Percentiles rank a stretch among this genome's conserved stretches.
These are phyloP conservation scores for Pseudopodoces humilis DNA, from an alignment of 2,113 vertebrate genomes.

Conservation along the genomic window DNA sequence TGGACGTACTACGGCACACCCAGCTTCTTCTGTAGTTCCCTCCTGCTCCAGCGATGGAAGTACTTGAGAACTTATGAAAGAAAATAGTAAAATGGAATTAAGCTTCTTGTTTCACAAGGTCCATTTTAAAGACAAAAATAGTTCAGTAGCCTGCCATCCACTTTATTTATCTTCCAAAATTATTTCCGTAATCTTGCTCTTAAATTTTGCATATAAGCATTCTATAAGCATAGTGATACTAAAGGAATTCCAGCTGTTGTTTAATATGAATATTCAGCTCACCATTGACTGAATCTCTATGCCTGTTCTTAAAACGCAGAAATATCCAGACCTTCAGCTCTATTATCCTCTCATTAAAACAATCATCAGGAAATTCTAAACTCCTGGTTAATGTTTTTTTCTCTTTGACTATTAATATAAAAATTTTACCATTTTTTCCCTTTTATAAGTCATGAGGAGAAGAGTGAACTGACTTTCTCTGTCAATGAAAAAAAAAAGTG, in stretches of 20 bases:
- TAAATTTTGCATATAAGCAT: neutral
- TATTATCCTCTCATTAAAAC: neutral
- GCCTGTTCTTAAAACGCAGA: neutral
- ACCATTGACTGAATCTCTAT: neutral
- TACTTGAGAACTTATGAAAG: neutral
- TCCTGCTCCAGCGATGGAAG: neutral
- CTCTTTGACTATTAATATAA: neutral
- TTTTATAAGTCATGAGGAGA: neutral
- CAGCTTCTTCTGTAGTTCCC: neutral
- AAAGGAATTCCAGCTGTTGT: neutral
- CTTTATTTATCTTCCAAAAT: neutral
- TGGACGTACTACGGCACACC: rapidly evolving
- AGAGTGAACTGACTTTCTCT: neutral
- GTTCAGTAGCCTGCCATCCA: neutral
- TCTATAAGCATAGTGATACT: neutral
- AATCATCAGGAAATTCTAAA: neutral
- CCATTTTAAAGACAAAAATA: neutral
- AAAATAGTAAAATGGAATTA: neutral
- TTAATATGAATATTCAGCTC: neutral
- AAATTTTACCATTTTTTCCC: neutral
- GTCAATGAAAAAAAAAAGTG: neutral
- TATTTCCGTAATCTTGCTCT: neutral
- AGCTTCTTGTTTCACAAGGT: neutral
- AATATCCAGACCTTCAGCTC: neutral
- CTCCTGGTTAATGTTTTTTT: neutral